Base-by-base conservation (phyloP, 2,113 vertebrate genomes). In the Saimiri boliviensis region DNA sequence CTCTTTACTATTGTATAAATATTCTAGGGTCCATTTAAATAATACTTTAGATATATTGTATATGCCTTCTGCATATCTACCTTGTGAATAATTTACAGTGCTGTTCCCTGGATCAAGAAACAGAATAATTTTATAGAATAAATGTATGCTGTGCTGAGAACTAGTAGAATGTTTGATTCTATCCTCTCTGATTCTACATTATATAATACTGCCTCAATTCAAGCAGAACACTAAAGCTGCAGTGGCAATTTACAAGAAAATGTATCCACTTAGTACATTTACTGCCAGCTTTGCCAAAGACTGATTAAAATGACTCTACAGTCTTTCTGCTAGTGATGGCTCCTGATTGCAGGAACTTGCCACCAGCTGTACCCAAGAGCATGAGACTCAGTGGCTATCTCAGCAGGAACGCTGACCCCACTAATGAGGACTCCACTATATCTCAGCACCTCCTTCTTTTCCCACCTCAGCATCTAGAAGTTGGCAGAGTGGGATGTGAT, bases 231-330 rank as follows among this genome's bases (percentile, higher is more conserved):
- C 89, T 87, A 88, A 98, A 79, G 93, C 71, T 74, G 45, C 83
- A 94, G 90, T 52, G 54, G 58, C 85, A 98, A 84, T 96, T 96
- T 95, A 23, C 86, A 97, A 97, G 84, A 96, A 96, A 96, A 93
- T 93, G 56, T 82, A 95, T 86, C 74, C 77, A 85, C 58, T 97
- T 95, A 94, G 49, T 27, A 71, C 80, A 63, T 81, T 96, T 94
- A 79, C 68, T 97, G 73, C 52, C 94, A 94, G 94, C 92, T 98
- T 97, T 95, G 89, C 82, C 40, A 80, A 71, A 74, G 88, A 91
- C 89, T 98, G 98, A 98, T 98, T 98, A 97, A 83, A 90, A 96
- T 92, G 92, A 95, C 96, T 97, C 91, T 66, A 70, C 91, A 85
- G 56, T 94, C 97, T 95, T 95, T 68, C 96, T 96, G 90, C 82